These are phyloP conservation scores for Apodemia mormo DNA, from an alignment of 2,888 invertebrate species.

Conservation along the genomic window DNA sequence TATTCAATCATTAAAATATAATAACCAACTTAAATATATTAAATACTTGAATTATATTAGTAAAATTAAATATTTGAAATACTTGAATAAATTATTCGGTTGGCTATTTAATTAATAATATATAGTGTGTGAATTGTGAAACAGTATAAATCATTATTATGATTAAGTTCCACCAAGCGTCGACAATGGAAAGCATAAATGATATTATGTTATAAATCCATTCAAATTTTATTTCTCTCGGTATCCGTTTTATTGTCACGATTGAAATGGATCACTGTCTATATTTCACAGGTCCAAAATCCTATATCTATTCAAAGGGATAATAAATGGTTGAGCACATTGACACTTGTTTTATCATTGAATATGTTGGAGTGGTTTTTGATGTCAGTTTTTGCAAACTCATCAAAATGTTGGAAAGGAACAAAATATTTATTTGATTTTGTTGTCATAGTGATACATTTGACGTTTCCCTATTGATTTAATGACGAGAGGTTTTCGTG, in stretches of 20 bases:
- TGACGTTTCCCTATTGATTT: neutral
- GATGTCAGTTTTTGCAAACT: neutral
- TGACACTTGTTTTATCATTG: constrained; percentile 1
- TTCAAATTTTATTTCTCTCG: neutral
- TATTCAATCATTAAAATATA: too few species aligned
- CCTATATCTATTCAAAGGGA: constrained; percentile 10
- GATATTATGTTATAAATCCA: neutral
- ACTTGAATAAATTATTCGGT: too few species aligned
- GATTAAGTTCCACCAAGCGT: too few species aligned
- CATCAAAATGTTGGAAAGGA: neutral
- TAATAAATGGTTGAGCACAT: constrained; percentile 12
- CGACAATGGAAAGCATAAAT: too few species aligned
- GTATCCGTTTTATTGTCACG: neutral
- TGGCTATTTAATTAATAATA: too few species aligned
- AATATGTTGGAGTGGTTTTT: constrained; percentile 5
- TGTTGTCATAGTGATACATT: neutral
- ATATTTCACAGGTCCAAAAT: constrained; percentile 8
- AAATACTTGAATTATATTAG: too few species aligned
- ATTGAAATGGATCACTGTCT: constrained; percentile 8
- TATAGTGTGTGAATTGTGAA: too few species aligned
- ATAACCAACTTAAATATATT: too few species aligned
- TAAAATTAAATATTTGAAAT: too few species aligned
- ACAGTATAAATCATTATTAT: too few species aligned
- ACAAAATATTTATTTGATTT: neutral
- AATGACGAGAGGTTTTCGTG: neutral